Evolutionary conservation across 1,140 invertebrate species (phyloP).

Genomic region (Archivesica marissinica): DNA sequence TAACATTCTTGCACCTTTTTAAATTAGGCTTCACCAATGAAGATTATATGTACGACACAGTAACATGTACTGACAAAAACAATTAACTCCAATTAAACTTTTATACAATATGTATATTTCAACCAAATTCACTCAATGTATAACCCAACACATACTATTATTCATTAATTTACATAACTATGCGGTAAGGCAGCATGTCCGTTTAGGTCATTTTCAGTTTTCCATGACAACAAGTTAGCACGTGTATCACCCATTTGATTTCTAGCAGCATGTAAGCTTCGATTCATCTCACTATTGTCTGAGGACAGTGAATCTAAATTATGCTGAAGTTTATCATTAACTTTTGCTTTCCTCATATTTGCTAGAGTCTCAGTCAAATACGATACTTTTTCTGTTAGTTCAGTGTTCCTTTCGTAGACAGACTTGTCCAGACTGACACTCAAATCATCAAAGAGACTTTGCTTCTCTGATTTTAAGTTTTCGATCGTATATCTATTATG

Average conservation of each 20-base stretch:
- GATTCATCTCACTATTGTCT: slow-evolving; percentile 3
- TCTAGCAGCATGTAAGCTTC: not conserved
- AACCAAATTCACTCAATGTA: no score
- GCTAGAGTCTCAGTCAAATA: not conserved
- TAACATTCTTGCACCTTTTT: no score
- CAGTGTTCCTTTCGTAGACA: not conserved
- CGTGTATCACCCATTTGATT: not conserved
- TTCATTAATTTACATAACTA: no score
- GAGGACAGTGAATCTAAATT: not conserved
- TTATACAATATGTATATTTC: no score
- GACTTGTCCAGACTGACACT: slow-evolving; percentile 36
- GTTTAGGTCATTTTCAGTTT: slow-evolving; percentile 11
- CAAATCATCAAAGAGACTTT: slow-evolving; percentile 45
- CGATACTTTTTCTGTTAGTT: not conserved
- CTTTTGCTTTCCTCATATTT: not conserved
- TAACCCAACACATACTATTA: no score
- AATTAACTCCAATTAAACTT: no score
- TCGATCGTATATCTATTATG: slow-evolving; percentile 27
- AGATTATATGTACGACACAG: no score
- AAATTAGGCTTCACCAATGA: no score
- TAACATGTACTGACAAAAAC: no score
- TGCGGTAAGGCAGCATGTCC: no score
- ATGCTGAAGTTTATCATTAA: slow-evolving; percentile 7
- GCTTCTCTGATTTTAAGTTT: slow-evolving; percentile 31
- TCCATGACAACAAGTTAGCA: not conserved